Base-by-base conservation (phyloP, 2,113 vertebrate genomes). In the Athene noctua region DNA sequence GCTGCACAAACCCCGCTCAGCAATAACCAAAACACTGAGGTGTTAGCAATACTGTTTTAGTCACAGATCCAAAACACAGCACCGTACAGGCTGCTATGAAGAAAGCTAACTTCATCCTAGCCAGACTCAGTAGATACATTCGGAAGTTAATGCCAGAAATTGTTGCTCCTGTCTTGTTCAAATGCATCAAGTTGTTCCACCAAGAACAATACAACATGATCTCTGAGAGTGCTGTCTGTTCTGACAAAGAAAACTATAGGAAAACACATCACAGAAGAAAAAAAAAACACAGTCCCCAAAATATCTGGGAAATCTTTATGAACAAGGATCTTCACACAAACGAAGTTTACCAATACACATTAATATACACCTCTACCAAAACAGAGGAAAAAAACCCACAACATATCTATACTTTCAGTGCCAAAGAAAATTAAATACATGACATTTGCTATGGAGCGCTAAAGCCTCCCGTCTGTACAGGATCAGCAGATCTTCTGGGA, bases 371-470 rank as follows among this genome's bases (percentile, higher is more conserved):
- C 23, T 52, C 34, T 68, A 67, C 11, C 46, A 73, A 78, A 42
- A 51, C 3, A 4, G 32, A 38, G 9, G 13, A 40, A 63, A 16
- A 36, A n/a, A 4, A 46, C 0, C 0, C 16, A 44, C 42, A 62
- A 46, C 58, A 36, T 30, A 63, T 11, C 49, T 42, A 4, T 10
- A 8, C 12, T 36, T 83, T 68, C 38, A 38, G 36, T n/a, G 51
- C 22, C n/a, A 75, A 54, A 19, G 44, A 49, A 65, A 59, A 70
- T 49, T 26, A 71, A 80, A n/a, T 25, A 44, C 21, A 46, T 4
- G 7, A 25, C 14, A 8, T 22, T 77, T 57, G n/a, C 30, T 51
- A 20, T 1, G 81, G 40, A 27, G 7, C 7, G 20, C 32, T 40
- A 78, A 79, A 36, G 61, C 66, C n/a, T 68, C 34, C 59, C 30